Conservation (phyloP, 2,888 invertebrate species). For the Sinohyriopsis cumingii region DNA sequence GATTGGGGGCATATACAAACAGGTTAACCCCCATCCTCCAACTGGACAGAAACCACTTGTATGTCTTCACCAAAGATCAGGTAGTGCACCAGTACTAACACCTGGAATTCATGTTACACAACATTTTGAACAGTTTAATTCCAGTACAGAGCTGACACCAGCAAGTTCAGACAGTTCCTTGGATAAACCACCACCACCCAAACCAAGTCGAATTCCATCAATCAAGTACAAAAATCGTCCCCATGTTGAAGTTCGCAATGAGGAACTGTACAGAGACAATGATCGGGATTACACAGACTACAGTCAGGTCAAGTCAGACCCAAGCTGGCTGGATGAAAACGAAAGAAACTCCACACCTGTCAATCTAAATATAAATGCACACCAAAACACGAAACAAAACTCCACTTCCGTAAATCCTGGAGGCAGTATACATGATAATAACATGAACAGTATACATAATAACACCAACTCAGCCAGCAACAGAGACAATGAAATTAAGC, state of each 20-base stretch:
- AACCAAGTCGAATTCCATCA: conserved; percentile 73
- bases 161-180: conserved; percentile 62
- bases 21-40: conserved; percentile 19
- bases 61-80: conserved; percentile 50
- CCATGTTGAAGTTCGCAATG: conserved; percentile 57
- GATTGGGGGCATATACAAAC: conserved; percentile 31
- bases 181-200: conserved; percentile 68
- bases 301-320: conserved; percentile 62
- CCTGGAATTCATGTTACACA: conserved; percentile 35
- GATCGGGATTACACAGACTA: conserved; percentile 68
- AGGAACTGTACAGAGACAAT: conserved; percentile 59
- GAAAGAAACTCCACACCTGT: conserved; percentile 15
- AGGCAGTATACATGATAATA: conserved; percentile 44
- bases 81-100: conserved; percentile 60
- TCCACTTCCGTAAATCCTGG: conserved; percentile 6
- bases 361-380: conserved; percentile 1
- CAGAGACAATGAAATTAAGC: conserved; percentile 24
- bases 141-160: conserved; percentile 30
- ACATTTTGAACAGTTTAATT: conserved; percentile 29
- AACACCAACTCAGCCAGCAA: conserved; percentile 13
- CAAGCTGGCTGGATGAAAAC: conserved; percentile 55
- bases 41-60: conserved; percentile 7
- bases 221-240: conserved; percentile 65
- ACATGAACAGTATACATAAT: conserved; percentile 25
- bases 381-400: conserved; percentile 21